A percentile compares a stretch with the other conserved stretches of the same genome.
phyloP scores from a whole-genome alignment of 2,888 invertebrate genomes.

The Thera obeliscata region DNA sequence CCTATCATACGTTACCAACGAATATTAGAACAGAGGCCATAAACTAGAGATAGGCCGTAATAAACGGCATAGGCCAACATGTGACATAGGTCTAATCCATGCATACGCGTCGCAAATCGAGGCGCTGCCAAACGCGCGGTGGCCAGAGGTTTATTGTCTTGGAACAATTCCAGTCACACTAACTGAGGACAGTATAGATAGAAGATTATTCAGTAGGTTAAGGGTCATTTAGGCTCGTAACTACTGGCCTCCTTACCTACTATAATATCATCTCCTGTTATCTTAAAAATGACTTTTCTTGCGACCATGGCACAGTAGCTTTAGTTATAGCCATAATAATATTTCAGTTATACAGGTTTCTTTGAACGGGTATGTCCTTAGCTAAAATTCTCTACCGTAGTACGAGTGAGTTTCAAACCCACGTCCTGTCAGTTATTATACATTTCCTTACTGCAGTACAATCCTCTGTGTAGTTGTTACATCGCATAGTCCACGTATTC shows the following conservation, averaged over 20 bases:
- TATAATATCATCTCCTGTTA: too few relatives aligned
- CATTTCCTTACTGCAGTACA: background rate
- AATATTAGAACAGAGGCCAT: slow-evolving; percentile 14
- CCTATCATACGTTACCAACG: slow-evolving; percentile 5
- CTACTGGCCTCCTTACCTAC: too few relatives aligned
- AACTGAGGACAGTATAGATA: slow-evolving; percentile 12
- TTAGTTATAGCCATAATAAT: too few relatives aligned
- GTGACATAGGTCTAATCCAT: slow-evolving; percentile 25
- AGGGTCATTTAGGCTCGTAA: background rate
- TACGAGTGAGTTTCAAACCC: background rate
- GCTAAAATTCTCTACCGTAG: background rate
- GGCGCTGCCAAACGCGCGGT: slow-evolving; percentile 40
- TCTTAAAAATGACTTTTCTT: too few relatives aligned
- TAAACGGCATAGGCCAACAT: slow-evolving; percentile 6
- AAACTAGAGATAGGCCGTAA: slow-evolving; percentile 15
- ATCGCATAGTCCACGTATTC: slow-evolving; percentile 25
- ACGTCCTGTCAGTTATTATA: background rate
- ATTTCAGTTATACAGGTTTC: too few relatives aligned
- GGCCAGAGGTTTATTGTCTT: slow-evolving; percentile 41
- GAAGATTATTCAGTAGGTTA: background rate
- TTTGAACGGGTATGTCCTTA: too few relatives aligned
- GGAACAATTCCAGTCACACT: slow-evolving; percentile 42
- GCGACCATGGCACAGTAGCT: background rate
- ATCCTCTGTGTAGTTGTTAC: slow-evolving; percentile 9
- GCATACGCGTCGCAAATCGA: slow-evolving; percentile 34